phyloP scores from a whole-genome alignment of 2,113 vertebrate genomes.

The Corythornis cristatus region DNA sequence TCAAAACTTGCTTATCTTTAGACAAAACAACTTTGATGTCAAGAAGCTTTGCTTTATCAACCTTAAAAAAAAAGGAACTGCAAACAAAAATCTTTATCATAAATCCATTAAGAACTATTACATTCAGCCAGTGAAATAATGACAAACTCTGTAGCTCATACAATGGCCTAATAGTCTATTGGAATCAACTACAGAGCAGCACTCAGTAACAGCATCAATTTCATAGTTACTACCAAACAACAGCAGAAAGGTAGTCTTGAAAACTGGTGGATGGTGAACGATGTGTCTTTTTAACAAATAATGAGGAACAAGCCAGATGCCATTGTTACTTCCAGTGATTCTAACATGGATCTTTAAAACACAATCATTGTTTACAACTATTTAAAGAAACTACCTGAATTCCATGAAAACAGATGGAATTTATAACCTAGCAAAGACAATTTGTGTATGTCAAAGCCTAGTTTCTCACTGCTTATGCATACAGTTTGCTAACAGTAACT shows the following conservation, averaged over 20 bases:
- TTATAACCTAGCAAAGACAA: background rate
- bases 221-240: background rate
- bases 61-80: background rate
- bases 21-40: background rate
- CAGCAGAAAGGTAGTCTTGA: background rate
- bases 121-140: background rate
- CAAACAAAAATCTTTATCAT: background rate
- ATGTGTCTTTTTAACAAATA: background rate
- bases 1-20: background rate
- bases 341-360: background rate
- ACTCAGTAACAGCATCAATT: background rate
- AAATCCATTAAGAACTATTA: background rate
- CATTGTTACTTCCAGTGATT: background rate
- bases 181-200: background rate
- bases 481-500: background rate
- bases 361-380: background rate
- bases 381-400: background rate
- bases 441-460: background rate
- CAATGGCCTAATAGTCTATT: background rate
- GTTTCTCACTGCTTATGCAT: background rate
- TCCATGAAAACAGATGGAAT: background rate
- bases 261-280: background rate
- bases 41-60: background rate
- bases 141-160: background rate
- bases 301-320: background rate